phyloP scores from a whole-genome alignment of 2,113 vertebrate species.

The Lepisosteus osseus region DNA sequence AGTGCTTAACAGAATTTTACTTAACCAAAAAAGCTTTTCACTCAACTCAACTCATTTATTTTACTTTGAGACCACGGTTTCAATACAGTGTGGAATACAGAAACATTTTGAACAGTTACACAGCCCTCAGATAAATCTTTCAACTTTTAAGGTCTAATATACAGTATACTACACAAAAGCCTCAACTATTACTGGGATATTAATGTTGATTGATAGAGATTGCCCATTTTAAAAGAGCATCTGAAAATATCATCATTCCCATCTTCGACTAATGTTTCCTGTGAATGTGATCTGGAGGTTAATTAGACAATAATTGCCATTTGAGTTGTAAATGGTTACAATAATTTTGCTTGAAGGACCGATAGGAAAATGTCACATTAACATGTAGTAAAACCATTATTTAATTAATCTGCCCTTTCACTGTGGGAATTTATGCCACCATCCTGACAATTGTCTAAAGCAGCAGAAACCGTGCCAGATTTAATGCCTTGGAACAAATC shows the following conservation, averaged over 20 bases:
- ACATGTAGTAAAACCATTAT: constrained; percentile 50
- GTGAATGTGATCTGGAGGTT: constrained; percentile 33
- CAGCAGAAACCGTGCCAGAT: constrained; percentile 29
- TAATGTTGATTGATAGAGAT: constrained; percentile 2
- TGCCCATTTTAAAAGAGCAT: constrained; percentile 21
- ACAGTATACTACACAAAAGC: not conserved
- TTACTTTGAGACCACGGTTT: not conserved
- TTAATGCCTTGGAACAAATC: constrained; percentile 2
- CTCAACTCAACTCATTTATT: not conserved
- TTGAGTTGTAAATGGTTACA: constrained; percentile 47
- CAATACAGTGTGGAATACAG: not conserved
- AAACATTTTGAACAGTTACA: not conserved
- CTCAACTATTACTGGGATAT: constrained; percentile 2
- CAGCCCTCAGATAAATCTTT: not conserved
- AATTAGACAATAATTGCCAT: constrained; percentile 52
- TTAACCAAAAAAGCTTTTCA: too few species aligned
- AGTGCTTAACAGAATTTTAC: too few species aligned
- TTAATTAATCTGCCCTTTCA: constrained; percentile 38
- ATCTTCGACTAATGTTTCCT: constrained; percentile 14
- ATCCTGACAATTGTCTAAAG: constrained; percentile 23
- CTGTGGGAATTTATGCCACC: constrained; percentile 29
- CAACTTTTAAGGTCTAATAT: not conserved
- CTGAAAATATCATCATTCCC: constrained; percentile 24
- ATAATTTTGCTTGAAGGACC: constrained; percentile 39
- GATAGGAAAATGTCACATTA: constrained; percentile 59